Evolutionary conservation across 2,797 vertebrate species (phyloP).

Genomic region (Brotula barbata): DNA sequence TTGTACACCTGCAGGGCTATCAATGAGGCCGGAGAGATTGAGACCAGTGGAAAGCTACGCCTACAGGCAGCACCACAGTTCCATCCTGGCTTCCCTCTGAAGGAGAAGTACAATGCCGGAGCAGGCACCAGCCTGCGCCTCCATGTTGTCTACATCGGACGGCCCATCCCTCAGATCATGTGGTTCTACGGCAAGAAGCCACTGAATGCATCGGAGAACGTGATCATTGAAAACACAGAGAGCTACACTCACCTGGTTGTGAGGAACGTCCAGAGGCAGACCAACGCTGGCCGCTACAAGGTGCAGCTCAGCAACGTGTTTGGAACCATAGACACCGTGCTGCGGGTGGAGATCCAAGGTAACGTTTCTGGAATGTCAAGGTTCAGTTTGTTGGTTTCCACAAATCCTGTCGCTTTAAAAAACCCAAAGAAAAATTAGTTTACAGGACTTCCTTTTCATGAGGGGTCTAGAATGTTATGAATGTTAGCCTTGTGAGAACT

Average conservation of each 20-base stretch:
- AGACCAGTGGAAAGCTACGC: conserved; percentile 93
- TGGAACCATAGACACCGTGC: conserved; percentile 89
- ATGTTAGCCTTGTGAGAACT: no score
- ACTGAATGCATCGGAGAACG: conserved; percentile 87
- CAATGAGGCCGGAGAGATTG: conserved; percentile 94
- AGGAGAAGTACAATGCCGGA: conserved; percentile 92
- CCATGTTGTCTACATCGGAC: conserved; percentile 95
- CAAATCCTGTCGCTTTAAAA: no score
- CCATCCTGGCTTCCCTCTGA: conserved; percentile 94
- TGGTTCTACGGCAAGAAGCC: conserved; percentile 98
- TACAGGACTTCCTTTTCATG: no score
- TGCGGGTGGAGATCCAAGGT: conserved; percentile 99
- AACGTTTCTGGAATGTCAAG: conserved; percentile 41
- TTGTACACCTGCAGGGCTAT: conserved; percentile 92
- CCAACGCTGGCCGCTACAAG: conserved; percentile 95
- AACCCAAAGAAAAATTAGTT: no score
- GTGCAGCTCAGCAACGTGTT: conserved; percentile 94
- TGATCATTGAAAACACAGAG: conserved; percentile 96
- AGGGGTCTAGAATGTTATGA: no score
- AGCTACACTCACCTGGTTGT: conserved; percentile 96
- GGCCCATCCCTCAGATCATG: conserved; percentile 96
- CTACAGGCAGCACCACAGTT: conserved; percentile 94
- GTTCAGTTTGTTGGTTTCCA: no score
- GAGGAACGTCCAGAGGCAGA: conserved; percentile 93
- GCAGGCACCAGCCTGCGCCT: conserved; percentile 95